phyloP scores from a whole-genome alignment of 2,888 invertebrate genomes.

The Apamea crenata region DNA sequence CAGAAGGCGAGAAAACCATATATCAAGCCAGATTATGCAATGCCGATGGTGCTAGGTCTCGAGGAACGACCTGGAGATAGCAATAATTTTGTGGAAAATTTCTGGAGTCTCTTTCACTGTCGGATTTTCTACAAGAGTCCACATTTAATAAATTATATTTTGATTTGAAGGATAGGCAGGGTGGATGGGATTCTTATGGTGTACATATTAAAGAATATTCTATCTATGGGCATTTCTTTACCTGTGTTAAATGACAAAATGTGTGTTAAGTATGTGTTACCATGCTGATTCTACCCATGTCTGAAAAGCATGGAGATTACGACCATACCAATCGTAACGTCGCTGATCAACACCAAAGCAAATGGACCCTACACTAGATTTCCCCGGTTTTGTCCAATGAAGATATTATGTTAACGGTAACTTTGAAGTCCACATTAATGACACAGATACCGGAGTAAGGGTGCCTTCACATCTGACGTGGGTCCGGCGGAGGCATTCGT shows the following conservation, averaged over 20 bases:
- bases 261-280: slow-evolving; percentile 24
- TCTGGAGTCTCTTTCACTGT: background rate
- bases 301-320: slow-evolving; percentile 22
- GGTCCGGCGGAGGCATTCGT: slow-evolving; percentile 35
- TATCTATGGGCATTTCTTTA: slow-evolving; percentile 7
- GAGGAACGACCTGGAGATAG: background rate
- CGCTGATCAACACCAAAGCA: slow-evolving; percentile 36
- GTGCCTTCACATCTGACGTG: slow-evolving; percentile 47
- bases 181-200: background rate
- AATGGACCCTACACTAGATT: slow-evolving; percentile 28
- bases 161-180: background rate
- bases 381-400: slow-evolving; percentile 11
- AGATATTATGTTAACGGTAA: slow-evolving; percentile 27
- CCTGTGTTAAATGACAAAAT: slow-evolving; percentile 20
- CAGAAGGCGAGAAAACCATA: background rate
- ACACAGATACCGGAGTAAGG: slow-evolving; percentile 42
- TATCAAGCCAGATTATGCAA: background rate
- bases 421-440: slow-evolving; percentile 42
- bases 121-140: background rate
- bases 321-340: slow-evolving; percentile 16
- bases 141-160: background rate
- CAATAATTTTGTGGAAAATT: background rate
- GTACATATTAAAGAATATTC: background rate
- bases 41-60: background rate
- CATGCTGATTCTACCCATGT: slow-evolving; percentile 14